phyloP scores from a whole-genome alignment of 2,113 vertebrate genomes.

The Etheostoma spectabile region DNA sequence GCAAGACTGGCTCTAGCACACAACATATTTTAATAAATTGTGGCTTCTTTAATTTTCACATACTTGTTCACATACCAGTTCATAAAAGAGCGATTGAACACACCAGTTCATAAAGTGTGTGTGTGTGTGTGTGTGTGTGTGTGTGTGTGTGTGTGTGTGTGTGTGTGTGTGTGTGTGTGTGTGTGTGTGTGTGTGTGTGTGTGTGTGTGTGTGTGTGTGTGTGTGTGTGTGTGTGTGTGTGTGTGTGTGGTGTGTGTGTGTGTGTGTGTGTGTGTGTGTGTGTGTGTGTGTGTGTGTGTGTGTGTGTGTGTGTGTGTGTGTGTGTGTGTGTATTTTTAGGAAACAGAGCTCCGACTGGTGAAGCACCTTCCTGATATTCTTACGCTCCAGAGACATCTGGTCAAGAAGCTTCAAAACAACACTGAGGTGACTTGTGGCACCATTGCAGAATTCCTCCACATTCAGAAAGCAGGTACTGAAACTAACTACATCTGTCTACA shows the following conservation, averaged over 20 bases:
- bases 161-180: too few species aligned
- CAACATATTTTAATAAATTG: not conserved
- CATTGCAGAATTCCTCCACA: slow-evolving; percentile 86
- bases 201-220: too few species aligned
- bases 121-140: too few species aligned
- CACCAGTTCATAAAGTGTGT: too few species aligned
- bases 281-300: too few species aligned
- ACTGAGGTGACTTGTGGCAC: slow-evolving; percentile 75
- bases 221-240: too few species aligned
- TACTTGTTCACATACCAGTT: not conserved
- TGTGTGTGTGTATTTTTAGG: slow-evolving; percentile 62
- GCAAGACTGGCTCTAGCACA: not conserved
- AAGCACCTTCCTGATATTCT: slow-evolving; percentile 92
- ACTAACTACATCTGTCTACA: not conserved
- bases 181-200: too few species aligned
- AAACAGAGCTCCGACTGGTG: slow-evolving; percentile 90
- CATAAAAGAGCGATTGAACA: not conserved
- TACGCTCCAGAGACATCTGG: slow-evolving; percentile 88
- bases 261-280: too few species aligned
- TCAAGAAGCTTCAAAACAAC: slow-evolving; percentile 91
- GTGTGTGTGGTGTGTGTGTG: too few species aligned
- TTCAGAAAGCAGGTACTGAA: slow-evolving; percentile 85
- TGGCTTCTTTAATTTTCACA: not conserved
- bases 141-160: too few species aligned
- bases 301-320: too few species aligned